Conservation (phyloP, 1,140 invertebrate genomes). For the Aphis gossypii region DNA sequence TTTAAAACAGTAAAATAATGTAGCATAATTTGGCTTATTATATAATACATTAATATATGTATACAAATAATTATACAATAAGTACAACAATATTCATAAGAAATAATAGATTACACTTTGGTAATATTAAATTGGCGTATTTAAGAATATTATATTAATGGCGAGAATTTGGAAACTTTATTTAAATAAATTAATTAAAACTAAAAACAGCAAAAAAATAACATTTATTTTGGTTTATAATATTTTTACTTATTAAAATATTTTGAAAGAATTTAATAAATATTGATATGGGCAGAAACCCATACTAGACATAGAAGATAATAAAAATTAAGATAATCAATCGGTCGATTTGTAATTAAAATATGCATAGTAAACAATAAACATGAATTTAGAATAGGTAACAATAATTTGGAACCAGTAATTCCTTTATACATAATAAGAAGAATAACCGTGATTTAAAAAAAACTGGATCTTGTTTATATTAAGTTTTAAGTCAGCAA, state of each 20-base stretch:
- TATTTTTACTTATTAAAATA: not conserved
- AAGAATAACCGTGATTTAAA: not conserved
- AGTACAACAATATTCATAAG: not conserved
- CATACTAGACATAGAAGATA: not conserved
- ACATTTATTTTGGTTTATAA: not conserved
- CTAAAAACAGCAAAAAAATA: not conserved
- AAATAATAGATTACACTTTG: not conserved
- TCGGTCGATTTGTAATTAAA: not conserved
- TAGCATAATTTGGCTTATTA: not conserved
- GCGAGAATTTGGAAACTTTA: not conserved
- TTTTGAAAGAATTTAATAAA: not conserved
- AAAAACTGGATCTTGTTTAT: too few relatives aligned
- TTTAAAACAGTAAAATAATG: not conserved
- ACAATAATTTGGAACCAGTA: not conserved
- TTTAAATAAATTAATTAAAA: not conserved
- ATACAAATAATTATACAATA: too few relatives aligned
- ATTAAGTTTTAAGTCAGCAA: too few relatives aligned
- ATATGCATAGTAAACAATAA: not conserved
- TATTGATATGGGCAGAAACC: not conserved
- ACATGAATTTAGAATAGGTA: not conserved
- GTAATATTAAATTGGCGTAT: not conserved
- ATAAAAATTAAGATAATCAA: not conserved
- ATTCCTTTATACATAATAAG: not conserved
- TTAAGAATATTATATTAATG: not conserved
- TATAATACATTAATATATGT: not conserved